phyloP scores from a whole-genome alignment of 2,797 vertebrate species.

The Tragopan temminckii region DNA sequence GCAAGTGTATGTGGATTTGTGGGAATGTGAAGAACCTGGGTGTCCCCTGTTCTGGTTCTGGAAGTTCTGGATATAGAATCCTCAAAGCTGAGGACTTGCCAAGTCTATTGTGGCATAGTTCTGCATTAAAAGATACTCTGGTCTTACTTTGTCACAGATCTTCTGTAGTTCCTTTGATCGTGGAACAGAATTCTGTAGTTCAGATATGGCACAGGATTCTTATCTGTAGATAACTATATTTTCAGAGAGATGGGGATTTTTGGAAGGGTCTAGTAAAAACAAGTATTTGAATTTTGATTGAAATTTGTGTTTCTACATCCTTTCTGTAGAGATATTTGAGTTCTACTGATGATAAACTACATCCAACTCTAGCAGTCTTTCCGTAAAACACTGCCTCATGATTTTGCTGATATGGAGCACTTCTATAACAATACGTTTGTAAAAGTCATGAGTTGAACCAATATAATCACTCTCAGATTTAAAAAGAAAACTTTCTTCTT shows the following conservation, averaged over 20 bases:
- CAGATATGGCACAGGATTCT: neutral
- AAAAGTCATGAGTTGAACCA: neutral
- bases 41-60: neutral
- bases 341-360: neutral
- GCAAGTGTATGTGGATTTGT: neutral
- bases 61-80: neutral
- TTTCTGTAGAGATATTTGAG: neutral
- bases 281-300: neutral
- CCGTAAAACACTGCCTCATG: neutral
- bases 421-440: neutral
- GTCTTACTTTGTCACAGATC: neutral
- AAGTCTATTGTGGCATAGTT: neutral
- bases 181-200: neutral
- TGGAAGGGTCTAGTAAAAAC: neutral
- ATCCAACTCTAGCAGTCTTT: neutral
- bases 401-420: neutral
- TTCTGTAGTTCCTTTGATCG: neutral
- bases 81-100: neutral
- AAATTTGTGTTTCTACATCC: neutral
- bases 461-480: neutral
- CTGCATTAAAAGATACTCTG: neutral
- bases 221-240: neutral
- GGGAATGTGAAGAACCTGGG: neutral
- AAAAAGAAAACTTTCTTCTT: neutral
- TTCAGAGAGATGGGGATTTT: neutral